Base-by-base conservation (phyloP, 1,140 invertebrate species). In the Latrodectus geometricus region DNA sequence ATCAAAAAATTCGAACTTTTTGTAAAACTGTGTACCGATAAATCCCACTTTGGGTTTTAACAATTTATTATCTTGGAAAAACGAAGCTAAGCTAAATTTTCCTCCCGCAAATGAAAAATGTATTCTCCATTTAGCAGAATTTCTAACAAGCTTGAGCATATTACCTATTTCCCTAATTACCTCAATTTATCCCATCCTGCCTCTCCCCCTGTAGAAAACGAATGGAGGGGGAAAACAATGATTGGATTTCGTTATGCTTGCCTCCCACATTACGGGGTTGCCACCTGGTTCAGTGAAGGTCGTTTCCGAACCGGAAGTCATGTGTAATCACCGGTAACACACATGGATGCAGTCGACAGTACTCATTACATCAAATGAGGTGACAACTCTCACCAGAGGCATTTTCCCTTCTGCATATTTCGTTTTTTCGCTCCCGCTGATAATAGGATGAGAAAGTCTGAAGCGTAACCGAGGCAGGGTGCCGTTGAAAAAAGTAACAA, bases 311-410 rank as follows among this genome's bases (percentile, higher is more conserved):
- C 52, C 80, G 80, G 80, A 83, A 83, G 70, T 83, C n/a, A 9
- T 54, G 49, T 69, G 68, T 70, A 70, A 80, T 80, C 78, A 83
- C 80, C 80, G 80, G 80, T 83, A 83, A 83, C 80, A 83, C 80
- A 83, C 80, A 61, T 83, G 80, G 78, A 20, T 80, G 76, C 20
- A 8, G 23, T 15, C 76, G 68, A 72, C 68, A 20, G 23, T 35
- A 35, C 54, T 73, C 79, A 81, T 81, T 81, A 80, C 49, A 65
- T 70, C 78, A 66, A 61, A 80, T 48, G 65, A 80, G 78, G 49
- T 15, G 78, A 80, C 66, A 78, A 78, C 23, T 78, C 54, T 23
- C 12, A 12, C 17, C 21, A 12, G 11, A 4, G 4, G 8, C 69
- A 21, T 48, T 70, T 70, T 70, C 35, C 35, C 14, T 70, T 12